A percentile compares a stretch with the other conserved stretches of the same genome.
phyloP scores from a whole-genome alignment of 1,140 invertebrate species.

The Cryptotermes secundus region DNA sequence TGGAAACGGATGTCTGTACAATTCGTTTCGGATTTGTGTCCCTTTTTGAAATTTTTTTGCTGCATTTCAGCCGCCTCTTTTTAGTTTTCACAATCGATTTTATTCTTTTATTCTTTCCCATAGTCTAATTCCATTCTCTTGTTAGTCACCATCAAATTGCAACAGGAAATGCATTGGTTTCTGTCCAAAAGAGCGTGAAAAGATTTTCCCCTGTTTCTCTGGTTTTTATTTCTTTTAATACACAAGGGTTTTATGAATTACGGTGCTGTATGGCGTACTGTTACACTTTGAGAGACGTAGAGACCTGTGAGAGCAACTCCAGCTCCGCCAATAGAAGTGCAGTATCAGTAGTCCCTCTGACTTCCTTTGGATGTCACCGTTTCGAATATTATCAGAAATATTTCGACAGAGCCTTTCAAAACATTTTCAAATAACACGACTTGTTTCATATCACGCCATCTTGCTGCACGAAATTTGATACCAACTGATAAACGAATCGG shows the following conservation, averaged over 20 bases:
- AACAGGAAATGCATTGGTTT: conserved; percentile 2
- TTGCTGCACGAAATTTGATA: not conserved
- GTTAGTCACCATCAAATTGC: not conserved
- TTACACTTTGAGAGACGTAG: not conserved
- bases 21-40: not conserved
- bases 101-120: not conserved
- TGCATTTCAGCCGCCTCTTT: not conserved
- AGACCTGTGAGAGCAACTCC: not conserved
- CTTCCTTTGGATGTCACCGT: no score
- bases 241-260: not conserved
- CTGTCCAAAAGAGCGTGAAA: not conserved
- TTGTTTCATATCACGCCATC: not conserved
- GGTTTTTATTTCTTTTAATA: conserved; percentile 16
- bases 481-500: no score
- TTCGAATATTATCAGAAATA: not conserved
- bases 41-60: no score
- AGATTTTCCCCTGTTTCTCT: not conserved
- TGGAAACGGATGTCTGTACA: not conserved
- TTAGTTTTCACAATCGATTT: conserved; percentile 10
- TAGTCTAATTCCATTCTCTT: not conserved
- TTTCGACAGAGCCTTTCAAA: not conserved
- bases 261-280: not conserved
- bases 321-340: no score
- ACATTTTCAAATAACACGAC: not conserved
- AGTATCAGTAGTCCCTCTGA: no score